Base-by-base conservation (phyloP, 2,888 invertebrate genomes). In the Drosophila tanythrix region DNA sequence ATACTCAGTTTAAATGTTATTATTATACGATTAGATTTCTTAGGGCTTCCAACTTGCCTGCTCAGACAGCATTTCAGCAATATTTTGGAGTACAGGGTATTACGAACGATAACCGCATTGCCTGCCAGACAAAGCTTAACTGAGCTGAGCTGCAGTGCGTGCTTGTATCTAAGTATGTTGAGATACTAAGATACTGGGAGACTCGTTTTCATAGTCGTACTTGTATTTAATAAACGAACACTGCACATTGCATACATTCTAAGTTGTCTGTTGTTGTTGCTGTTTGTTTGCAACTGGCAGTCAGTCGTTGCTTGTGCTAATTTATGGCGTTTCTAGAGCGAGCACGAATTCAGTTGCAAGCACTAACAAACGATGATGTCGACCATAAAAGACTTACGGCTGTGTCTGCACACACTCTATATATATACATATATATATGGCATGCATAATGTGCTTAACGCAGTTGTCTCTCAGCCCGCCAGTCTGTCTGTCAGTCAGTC, bases 271-370 rank as follows among this genome's bases (percentile, higher is more conserved):
- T 18, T 62, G 65, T 64, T 46, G 46, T 21, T 52, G n/a, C 7
- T 53, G 38, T 57, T 57, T 25, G 40, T 31, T 7, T 15, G 46
- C 36, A 61, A 61, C 61, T 56, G 53, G 61, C 57, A 68, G 75
- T 70, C 73, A 52, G 75, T 68, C 46, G 25, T 8, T 63, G 79
- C 60, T 74, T 85, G 85, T 74, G 88, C 85, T 89, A 85, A 85
- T 85, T 85, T 89, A 88, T 77, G 69, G 70, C 73, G 73, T 85
- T 85, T 85, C 88, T 85, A 85, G 89, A 85, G 85, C 85, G 70
- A 51, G 57, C 53, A 73, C 77, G 83, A 73, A 71, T 81, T 76
- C 74, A 79, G 65, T 63, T 58, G 61, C 51, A 46, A 48, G 61
- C 56, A 63, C 40, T 46, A 70, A 69, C 63, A 62, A 73, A 77